A percentile compares a stretch with the other conserved stretches of the same genome.
phyloP scores from a whole-genome alignment of 2,113 vertebrate genomes.

The Urocitellus parryii region DNA sequence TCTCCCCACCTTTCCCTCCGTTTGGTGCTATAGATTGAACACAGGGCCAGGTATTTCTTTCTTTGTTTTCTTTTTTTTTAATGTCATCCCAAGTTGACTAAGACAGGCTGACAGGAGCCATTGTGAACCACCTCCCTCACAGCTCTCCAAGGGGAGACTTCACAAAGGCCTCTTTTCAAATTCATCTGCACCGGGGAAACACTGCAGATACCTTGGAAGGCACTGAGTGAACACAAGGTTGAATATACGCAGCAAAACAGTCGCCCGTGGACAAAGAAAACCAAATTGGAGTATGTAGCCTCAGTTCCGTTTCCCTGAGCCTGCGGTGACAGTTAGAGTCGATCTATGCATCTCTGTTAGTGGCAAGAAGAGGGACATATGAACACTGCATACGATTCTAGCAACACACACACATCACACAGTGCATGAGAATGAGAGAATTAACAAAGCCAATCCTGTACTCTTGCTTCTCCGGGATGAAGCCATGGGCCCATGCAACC shows the following conservation, averaged over 20 bases:
- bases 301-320: neutral
- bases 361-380: neutral
- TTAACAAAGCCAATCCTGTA: neutral
- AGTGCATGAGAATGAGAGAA: neutral
- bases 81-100: neutral
- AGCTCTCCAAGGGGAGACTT: neutral
- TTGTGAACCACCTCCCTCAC: neutral
- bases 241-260: neutral
- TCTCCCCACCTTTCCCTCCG: neutral
- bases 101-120: neutral
- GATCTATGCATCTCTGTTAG: neutral
- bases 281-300: neutral
- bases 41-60: neutral
- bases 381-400: neutral
- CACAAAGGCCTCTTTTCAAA: neutral
- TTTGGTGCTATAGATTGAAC: neutral
- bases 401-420: neutral
- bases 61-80: too few species aligned
- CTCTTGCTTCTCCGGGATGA: neutral
- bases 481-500: neutral
- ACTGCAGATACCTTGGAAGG: neutral
- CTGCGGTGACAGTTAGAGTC: neutral
- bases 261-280: neutral
- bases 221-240: neutral
- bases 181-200: neutral